Evolutionary conservation across 2,113 vertebrate genomes (phyloP).

Genomic region (Microtus oregoni): DNA sequence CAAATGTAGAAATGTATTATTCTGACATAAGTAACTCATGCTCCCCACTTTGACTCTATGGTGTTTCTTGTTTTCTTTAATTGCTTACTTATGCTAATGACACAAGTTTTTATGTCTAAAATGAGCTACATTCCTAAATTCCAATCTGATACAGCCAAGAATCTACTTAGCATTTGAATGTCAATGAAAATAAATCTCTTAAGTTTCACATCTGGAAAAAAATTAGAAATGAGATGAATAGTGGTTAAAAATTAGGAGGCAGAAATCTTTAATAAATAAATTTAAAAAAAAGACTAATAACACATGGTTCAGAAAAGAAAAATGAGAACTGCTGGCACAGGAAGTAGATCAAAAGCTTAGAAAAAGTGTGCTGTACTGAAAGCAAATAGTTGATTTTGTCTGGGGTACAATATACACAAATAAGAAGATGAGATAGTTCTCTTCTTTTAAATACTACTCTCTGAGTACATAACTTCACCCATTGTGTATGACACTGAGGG

Average conservation of each 20-base stretch:
- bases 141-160: neutral
- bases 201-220: neutral
- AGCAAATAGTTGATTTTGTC: conserved; percentile 5
- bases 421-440: neutral
- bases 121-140: neutral
- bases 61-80: neutral
- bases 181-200: neutral
- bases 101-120: conserved; percentile 13
- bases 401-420: neutral
- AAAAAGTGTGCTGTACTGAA: neutral
- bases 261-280: no score
- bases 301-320: neutral
- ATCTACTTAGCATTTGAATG: neutral
- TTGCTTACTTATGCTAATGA: conserved; percentile 10
- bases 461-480: neutral
- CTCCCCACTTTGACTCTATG: conserved; percentile 21
- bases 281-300: neutral
- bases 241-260: neutral
- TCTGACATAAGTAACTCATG: neutral
- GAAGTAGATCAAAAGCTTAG: neutral
- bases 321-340: neutral
- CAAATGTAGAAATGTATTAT: neutral
- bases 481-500: neutral
- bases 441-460: neutral
- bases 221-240: neutral